Percentiles rank a stretch among this genome's conserved stretches.
These are phyloP conservation scores for Phthorimaea operculella DNA, from an alignment of 1,140 invertebrate genomes.

Conservation along the genomic window DNA sequence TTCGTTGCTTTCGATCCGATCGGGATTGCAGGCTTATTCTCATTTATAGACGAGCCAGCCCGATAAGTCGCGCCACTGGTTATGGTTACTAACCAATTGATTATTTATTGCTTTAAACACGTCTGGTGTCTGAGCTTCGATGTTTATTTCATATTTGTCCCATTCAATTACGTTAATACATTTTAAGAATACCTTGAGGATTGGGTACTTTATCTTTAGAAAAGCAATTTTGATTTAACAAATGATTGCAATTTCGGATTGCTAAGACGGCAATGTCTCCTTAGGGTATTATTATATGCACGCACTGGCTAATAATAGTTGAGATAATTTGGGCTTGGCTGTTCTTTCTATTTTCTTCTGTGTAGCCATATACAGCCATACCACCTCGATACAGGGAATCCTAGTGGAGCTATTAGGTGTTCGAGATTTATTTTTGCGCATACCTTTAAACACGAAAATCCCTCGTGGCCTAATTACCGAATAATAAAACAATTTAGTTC, in stretches of 20 bases:
- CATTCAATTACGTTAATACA: too few relatives aligned
- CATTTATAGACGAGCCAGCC: constrained; percentile 8
- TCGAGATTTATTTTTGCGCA: neutral
- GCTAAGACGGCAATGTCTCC: too few relatives aligned
- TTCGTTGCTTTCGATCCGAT: constrained; percentile 20
- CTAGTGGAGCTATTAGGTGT: neutral
- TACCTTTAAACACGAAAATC: neutral
- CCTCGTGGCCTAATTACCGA: neutral
- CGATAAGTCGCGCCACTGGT: neutral
- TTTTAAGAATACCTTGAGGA: too few relatives aligned
- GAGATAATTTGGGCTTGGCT: too few relatives aligned
- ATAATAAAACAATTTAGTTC: neutral
- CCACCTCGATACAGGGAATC: too few relatives aligned
- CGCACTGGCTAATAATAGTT: too few relatives aligned
- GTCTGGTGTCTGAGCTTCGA: neutral
- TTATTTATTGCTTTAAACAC: constrained; percentile 1
- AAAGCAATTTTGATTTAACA: too few relatives aligned
- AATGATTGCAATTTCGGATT: too few relatives aligned
- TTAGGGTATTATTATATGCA: too few relatives aligned
- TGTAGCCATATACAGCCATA: too few relatives aligned
- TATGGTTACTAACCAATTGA: neutral
- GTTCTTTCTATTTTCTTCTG: too few relatives aligned
- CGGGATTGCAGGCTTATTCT: constrained; percentile 16
- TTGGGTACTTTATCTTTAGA: too few relatives aligned
- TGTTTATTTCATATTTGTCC: constrained; percentile 2